Base-by-base conservation (phyloP, 2,888 invertebrate genomes). In the Hyposoter dolosus region DNA sequence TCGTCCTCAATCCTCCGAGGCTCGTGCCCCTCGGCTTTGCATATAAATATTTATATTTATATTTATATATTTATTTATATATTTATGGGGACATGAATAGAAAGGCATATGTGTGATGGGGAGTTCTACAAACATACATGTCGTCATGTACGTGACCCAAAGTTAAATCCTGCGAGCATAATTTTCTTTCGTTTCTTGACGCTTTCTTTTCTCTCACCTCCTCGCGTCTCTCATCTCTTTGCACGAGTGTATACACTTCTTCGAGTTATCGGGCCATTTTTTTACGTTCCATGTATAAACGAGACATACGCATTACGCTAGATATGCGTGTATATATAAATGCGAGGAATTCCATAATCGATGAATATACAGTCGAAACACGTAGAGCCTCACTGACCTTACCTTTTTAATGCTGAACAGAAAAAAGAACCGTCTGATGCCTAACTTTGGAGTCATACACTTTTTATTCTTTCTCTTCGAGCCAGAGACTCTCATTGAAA, bases 161-260 rank as follows among this genome's bases (percentile, higher is more conserved):
- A 50, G 50, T 72, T 28, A 53, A 35, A 53, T 23, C 63, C 40
- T 40, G 28, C 40, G 71, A 76, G 65, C 63, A 71, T 79, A 63
- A 83, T 83, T 66, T 79, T 43, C 69, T 79, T 78, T 78, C 82
- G 86, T 88, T 86, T 85, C 88, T 86, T 88, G 71, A 68, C 84
- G 82, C 87, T 88, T 88, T 88, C 80, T 84, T 82, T 72, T 47
- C 35, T n/a, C 23, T 60, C 56, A 23, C 43, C 69, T 82, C 28
- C 15, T 47, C 66, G 40, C 5, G 10, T 40, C 40, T 40, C 40
- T 6, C 35, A 7, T 40, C 10, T 40, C 40, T 40, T 10, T 40
- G 9, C 40, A 40, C 40, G 50, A 43, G 43, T 40, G 50, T 40
- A 76, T 47, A n/a, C 15, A 63, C 60, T 50, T 50, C 9, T 65